These are phyloP conservation scores for Acromyrmex echinatior DNA, from an alignment of 1,140 invertebrate genomes.

Conservation along the genomic window DNA sequence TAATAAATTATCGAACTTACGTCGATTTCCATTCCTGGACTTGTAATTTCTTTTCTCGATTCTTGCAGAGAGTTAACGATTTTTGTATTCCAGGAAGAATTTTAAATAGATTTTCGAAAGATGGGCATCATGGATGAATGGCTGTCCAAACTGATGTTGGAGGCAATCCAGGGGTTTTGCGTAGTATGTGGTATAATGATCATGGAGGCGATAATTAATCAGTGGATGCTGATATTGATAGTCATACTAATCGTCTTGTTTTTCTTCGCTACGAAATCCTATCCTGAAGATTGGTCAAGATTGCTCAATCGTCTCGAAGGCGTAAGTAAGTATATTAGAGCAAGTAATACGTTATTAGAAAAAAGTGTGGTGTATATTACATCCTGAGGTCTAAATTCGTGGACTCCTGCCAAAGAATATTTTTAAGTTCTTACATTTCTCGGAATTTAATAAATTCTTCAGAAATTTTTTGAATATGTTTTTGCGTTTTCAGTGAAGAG, in stretches of 20 bases:
- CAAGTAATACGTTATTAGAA: too few species aligned
- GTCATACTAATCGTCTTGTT: too few species aligned
- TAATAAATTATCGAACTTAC: too few species aligned
- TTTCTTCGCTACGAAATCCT: too few species aligned
- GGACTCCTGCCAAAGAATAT: not conserved
- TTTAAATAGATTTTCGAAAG: conserved; percentile 93
- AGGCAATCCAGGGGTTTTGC: conserved; percentile 87
- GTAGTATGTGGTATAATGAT: conserved; percentile 86
- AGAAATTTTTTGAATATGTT: not conserved
- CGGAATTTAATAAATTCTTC: not conserved
- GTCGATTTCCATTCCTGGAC: not conserved
- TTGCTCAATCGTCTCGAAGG: too few species aligned
- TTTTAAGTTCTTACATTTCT: not conserved
- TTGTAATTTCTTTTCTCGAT: not conserved
- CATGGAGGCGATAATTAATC: conserved; percentile 87
- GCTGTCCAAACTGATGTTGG: conserved; percentile 91
- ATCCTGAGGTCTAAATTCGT: not conserved
- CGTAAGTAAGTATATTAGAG: too few species aligned
- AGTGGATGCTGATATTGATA: conserved; percentile 85
- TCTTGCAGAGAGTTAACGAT: not conserved
- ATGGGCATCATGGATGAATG: conserved; percentile 93
- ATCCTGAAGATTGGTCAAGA: too few species aligned
- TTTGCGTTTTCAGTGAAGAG: conserved; percentile 87
- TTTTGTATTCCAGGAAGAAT: conserved; percentile 87
- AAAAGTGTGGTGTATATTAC: too few species aligned